These are phyloP conservation scores for Zaprionus capensis DNA, from an alignment of 1,140 invertebrate genomes.

Conservation along the genomic window DNA sequence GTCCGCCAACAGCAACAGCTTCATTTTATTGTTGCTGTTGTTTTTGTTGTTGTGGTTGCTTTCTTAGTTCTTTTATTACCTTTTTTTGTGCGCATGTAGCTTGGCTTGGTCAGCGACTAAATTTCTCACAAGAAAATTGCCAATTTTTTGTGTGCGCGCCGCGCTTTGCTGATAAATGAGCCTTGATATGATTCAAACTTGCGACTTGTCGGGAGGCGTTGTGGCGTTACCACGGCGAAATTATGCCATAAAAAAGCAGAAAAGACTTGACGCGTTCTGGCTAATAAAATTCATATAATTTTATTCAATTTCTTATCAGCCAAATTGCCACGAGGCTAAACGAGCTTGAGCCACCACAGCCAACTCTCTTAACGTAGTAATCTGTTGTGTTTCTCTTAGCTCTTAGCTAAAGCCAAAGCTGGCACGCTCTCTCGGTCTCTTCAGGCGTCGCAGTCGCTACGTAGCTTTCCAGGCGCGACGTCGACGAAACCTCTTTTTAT, in stretches of 20 bases:
- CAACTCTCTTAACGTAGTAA: slow-evolving; percentile 55
- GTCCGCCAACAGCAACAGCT: slow-evolving; percentile 25
- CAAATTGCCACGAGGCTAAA: slow-evolving; percentile 60
- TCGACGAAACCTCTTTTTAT: slow-evolving; percentile 72
- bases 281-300: slow-evolving; percentile 78
- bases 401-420: slow-evolving; percentile 38
- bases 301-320: slow-evolving; percentile 80
- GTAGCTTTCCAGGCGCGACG: slow-evolving; percentile 59
- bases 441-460: slow-evolving; percentile 16
- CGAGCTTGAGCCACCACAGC: slow-evolving; percentile 29
- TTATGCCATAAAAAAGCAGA: slow-evolving; percentile 64
- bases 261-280: slow-evolving; percentile 41
- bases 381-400: slow-evolving; percentile 45
- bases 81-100: not conserved
- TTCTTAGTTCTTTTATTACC: slow-evolving; percentile 14
- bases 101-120: slow-evolving; percentile 4
- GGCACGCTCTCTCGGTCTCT: not conserved
- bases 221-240: slow-evolving; percentile 33
- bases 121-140: slow-evolving; percentile 63
- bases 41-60: not conserved
- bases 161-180: slow-evolving; percentile 68
- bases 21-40: slow-evolving; percentile 25
- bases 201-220: slow-evolving; percentile 41
- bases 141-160: slow-evolving; percentile 40
- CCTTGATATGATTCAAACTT: slow-evolving; percentile 52